Base-by-base conservation (phyloP, 2,797 vertebrate species). In the Petrocephalus schoutedeni region DNA sequence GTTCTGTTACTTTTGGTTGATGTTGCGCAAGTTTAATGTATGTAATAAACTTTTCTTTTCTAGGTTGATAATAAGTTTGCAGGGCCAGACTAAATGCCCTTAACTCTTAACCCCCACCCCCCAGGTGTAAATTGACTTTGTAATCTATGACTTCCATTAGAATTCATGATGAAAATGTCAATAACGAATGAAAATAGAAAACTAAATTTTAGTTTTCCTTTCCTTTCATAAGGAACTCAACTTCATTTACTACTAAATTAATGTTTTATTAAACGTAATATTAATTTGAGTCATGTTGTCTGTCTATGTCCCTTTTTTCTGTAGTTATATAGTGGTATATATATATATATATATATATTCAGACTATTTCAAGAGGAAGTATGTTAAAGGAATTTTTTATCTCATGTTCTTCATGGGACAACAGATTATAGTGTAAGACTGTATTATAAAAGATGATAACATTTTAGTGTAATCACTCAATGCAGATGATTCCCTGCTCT, bases 401-500 rank as follows among this genome's bases (percentile, higher is more conserved):
- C 74, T 83, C 32, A 21, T 61, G 56, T 87, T 87, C 56, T 83
- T 80, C 54, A 83, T 41, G 57, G 87, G 45, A 88, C 77, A 58
- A 56, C 54, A 88, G 32, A 45, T 28, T 86, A 77, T 51, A 59
- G 12, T 57, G 5, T 54, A 87, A 8, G 49, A 86, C 77, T 71
- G 77, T 36, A 32, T 49, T 90, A 57, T 51, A 56, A 86, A 90
- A 94, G 36, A 74, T 95, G 94, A 95, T 95, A 94, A 95, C 92
- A 92, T 86, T 86, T 86, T 86, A 57, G 28, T 86, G 57, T 94
- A 95, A 95, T 96, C 94, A 95, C 93, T 95, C 94, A 95, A 92
- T 94, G 91, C 91, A 92, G 90, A 93, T 88, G 93, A 94, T 94
- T 95, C 93, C 89, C 88, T 95, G 95, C 95, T 95, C 95, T 96